phyloP scores from a whole-genome alignment of 53 echinoderm and acorn worm genomes.

The Antedon mediterranea region DNA sequence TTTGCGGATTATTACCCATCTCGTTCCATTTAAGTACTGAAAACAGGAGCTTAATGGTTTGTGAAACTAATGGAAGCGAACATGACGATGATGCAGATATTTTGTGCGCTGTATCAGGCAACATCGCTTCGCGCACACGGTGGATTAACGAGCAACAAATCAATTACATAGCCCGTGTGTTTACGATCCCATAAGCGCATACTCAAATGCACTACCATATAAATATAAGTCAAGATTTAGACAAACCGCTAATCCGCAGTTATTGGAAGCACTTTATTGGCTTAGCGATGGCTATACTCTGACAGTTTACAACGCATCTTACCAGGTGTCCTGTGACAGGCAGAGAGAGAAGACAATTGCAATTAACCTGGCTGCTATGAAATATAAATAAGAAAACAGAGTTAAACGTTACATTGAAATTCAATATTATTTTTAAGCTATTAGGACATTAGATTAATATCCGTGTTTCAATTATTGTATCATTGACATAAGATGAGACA shows the following conservation, averaged over 20 bases:
- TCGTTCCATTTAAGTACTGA: neutral
- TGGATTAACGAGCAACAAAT: neutral
- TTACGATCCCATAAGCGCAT: neutral
- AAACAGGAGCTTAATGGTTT: neutral
- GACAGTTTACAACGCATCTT: neutral
- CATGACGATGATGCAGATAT: neutral
- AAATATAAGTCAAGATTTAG: neutral
- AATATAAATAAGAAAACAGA: neutral
- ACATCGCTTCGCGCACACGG: neutral
- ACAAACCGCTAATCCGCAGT: neutral
- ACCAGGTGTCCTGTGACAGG: neutral
- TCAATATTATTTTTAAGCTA: neutral
- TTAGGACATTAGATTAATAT: too few species aligned
- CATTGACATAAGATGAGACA: too few species aligned
- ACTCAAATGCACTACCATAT: neutral
- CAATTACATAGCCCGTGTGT: neutral
- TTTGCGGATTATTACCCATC: neutral
- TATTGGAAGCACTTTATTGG: neutral
- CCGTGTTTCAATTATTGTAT: too few species aligned
- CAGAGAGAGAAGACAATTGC: neutral
- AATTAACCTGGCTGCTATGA: neutral
- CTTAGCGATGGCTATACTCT: neutral
- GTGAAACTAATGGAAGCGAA: neutral
- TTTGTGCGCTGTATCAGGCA: neutral
- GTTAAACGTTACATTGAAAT: neutral